Percentiles rank a stretch among this genome's conserved stretches.
phyloP scores from a whole-genome alignment of 2,113 vertebrate species.

The Gnathonemus longibarbis region DNA sequence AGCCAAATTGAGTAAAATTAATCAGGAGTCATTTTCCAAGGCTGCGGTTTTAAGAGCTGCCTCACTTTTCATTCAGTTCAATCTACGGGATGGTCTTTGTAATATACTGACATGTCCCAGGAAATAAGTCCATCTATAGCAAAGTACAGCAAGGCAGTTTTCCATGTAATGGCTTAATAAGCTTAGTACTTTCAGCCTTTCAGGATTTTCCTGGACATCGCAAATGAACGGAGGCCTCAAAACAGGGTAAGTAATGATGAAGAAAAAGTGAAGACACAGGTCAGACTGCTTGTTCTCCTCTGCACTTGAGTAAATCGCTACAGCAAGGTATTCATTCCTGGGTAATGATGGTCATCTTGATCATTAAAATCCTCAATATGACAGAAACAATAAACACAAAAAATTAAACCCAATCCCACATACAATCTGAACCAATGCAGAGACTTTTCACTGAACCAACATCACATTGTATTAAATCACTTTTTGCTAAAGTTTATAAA shows the following conservation, averaged over 20 bases:
- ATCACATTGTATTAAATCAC: not conserved
- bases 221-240: not conserved
- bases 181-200: not conserved
- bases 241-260: not conserved
- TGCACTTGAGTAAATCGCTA: not conserved
- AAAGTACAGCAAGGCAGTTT: not conserved
- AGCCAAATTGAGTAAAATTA: conserved; percentile 43
- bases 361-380: not conserved
- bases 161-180: not conserved
- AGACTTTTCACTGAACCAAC: not conserved
- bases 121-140: not conserved
- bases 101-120: not conserved
- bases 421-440: not conserved
- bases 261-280: not conserved
- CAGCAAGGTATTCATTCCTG: not conserved
- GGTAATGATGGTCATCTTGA: not conserved
- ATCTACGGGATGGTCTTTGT: not conserved
- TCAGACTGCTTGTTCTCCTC: not conserved
- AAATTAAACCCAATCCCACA: not conserved
- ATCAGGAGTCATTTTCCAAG: not conserved
- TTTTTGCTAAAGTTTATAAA: not conserved
- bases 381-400: not conserved
- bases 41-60: not conserved
- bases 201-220: not conserved
- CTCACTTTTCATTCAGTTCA: not conserved